Conservation (phyloP, 2,888 invertebrate species). For the Trichopria drosophilae region DNA sequence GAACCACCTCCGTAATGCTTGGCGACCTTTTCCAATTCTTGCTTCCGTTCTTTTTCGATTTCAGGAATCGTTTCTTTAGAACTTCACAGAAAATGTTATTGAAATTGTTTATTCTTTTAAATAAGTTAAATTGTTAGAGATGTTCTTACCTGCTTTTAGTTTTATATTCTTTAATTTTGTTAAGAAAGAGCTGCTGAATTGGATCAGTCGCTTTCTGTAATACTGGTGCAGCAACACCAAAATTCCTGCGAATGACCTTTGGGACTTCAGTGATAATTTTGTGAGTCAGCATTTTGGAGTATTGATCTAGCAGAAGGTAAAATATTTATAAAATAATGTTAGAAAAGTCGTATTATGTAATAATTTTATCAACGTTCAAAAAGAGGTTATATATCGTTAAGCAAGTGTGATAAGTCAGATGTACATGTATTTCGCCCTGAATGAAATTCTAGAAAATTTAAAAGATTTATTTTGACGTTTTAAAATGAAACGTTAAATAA, state of each 20-base stretch:
- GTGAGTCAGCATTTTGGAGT: conserved; percentile 47
- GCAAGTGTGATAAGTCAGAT: too few relatives aligned
- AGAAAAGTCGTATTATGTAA: too few relatives aligned
- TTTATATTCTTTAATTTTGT: conserved; percentile 89
- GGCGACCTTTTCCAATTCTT: conserved; percentile 80
- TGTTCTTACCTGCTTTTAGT: conserved; percentile 78
- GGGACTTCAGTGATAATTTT: conserved; percentile 41
- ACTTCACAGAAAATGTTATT: not conserved
- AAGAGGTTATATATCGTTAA: too few relatives aligned
- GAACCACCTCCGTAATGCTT: conserved; percentile 75
- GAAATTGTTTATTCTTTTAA: not conserved
- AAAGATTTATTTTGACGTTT: too few relatives aligned
- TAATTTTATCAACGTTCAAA: too few relatives aligned
- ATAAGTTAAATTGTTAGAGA: conserved; percentile 1
- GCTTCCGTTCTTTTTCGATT: conserved; percentile 72
- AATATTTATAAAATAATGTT: too few relatives aligned
- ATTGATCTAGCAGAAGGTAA: too few relatives aligned
- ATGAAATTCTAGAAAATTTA: too few relatives aligned
- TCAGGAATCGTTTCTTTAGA: conserved; percentile 63
- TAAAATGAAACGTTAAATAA: too few relatives aligned
- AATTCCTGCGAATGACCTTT: conserved; percentile 62
- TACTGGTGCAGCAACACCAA: conserved; percentile 72
- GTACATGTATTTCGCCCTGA: too few relatives aligned
- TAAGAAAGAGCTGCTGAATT: conserved; percentile 89
- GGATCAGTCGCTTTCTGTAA: conserved; percentile 80